Evolutionary conservation across 2,888 invertebrate species (phyloP).

Genomic region (Seira musarum): DNA sequence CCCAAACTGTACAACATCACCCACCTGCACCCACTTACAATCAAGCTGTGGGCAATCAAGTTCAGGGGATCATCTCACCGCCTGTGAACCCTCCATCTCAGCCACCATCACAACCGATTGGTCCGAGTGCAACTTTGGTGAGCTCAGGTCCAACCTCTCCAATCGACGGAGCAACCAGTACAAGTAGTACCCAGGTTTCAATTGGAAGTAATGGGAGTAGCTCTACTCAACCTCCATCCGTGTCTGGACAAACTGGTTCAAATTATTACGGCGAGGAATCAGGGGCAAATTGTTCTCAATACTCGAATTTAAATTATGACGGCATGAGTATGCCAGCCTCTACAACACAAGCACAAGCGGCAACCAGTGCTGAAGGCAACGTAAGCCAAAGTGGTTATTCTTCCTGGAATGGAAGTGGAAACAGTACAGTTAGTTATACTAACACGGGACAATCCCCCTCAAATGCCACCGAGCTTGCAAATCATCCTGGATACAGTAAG

Average conservation of each 20-base stretch:
- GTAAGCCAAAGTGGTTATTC: slow-evolving; percentile 39
- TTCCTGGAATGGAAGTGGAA: slow-evolving; percentile 40
- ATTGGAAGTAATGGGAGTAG: slow-evolving; percentile 42
- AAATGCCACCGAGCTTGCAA: slow-evolving; percentile 72
- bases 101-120: slow-evolving; percentile 37
- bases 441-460: slow-evolving; percentile 40
- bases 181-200: slow-evolving; percentile 50
- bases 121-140: slow-evolving; percentile 44
- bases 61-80: slow-evolving; percentile 48
- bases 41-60: slow-evolving; percentile 45
- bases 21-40: slow-evolving; percentile 73
- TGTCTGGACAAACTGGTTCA: slow-evolving; percentile 25
- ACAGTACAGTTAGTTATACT: slow-evolving; percentile 42
- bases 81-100: slow-evolving; percentile 34
- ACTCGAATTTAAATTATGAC: slow-evolving; percentile 34
- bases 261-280: slow-evolving; percentile 39
- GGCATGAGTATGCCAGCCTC: slow-evolving; percentile 37
- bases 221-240: slow-evolving; percentile 23
- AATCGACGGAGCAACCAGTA: slow-evolving; percentile 60
- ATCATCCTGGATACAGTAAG: slow-evolving; percentile 80
- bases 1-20: slow-evolving; percentile 82
- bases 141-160: slow-evolving; percentile 66
- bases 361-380: slow-evolving; percentile 23
- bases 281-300: slow-evolving; percentile 44
- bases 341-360: background rate